These are phyloP conservation scores for Parapsyche elsis DNA, from an alignment of 1,140 invertebrate genomes.

Conservation along the genomic window DNA sequence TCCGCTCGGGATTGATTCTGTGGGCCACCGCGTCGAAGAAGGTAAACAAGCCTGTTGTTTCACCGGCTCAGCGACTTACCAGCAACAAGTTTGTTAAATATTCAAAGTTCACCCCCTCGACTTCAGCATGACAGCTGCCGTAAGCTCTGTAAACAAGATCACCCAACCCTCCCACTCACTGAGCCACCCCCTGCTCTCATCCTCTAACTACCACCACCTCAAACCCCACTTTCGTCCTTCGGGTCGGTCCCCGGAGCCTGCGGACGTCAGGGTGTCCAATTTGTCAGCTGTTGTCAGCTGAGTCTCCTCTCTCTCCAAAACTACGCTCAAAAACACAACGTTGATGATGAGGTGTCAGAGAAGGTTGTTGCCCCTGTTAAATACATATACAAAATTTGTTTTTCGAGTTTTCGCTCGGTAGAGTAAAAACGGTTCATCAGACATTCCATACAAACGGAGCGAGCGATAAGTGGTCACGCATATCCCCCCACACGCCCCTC, in stretches of 20 bases:
- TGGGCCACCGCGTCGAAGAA: neutral
- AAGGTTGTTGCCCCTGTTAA: no score
- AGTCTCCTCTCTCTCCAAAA: no score
- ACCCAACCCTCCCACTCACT: neutral
- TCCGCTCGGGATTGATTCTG: constrained; percentile 15
- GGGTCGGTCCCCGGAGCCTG: neutral
- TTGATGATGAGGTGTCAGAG: no score
- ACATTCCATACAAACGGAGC: no score
- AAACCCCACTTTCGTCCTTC: neutral
- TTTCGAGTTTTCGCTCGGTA: no score
- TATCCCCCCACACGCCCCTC: no score
- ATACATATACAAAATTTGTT: no score
- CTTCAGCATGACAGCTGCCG: constrained; percentile 36
- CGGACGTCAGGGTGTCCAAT: constrained; percentile 19
- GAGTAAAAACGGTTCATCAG: no score
- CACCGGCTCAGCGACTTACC: constrained; percentile 7
- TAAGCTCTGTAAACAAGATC: constrained; percentile 34
- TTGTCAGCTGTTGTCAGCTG: constrained; percentile 34
- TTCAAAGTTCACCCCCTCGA: constrained; percentile 35
- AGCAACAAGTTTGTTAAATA: constrained; percentile 49
- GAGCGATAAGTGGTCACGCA: no score
- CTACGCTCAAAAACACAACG: no score
- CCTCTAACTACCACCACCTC: neutral
- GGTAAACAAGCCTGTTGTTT: constrained; percentile 45
- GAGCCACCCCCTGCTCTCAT: neutral